These are phyloP conservation scores for Bedellia somnulentella DNA, from an alignment of 2,888 invertebrate species.

Conservation along the genomic window DNA sequence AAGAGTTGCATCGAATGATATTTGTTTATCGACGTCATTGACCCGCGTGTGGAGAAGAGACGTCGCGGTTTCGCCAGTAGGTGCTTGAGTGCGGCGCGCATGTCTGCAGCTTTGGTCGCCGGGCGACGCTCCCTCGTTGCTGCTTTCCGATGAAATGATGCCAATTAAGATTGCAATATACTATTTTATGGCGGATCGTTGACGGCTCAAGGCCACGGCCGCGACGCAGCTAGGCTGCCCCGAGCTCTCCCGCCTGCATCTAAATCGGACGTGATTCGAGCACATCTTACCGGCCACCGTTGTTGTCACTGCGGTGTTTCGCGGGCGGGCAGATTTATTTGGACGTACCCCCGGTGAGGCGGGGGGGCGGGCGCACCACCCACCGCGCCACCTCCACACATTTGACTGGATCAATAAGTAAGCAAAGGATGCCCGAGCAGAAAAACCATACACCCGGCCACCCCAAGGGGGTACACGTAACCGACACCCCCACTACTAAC, in stretches of 20 bases:
- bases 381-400: slow-evolving; percentile 61
- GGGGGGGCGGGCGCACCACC: slow-evolving; percentile 48
- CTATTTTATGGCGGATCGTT: slow-evolving; percentile 11
- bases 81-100: slow-evolving; percentile 40
- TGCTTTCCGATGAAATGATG: slow-evolving; percentile 37
- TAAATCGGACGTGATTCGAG: no score
- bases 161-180: slow-evolving; percentile 36
- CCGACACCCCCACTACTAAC: slow-evolving; percentile 58
- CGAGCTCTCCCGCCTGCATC: no score
- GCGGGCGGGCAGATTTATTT: slow-evolving; percentile 63
- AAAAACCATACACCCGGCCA: slow-evolving; percentile 63
- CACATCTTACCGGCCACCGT: slow-evolving; percentile 52
- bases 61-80: slow-evolving; percentile 36
- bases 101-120: slow-evolving; percentile 49
- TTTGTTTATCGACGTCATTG: slow-evolving; percentile 25
- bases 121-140: slow-evolving; percentile 17
- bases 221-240: background rate
- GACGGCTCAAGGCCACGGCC: background rate
- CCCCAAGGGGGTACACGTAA: slow-evolving; percentile 61
- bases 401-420: slow-evolving; percentile 65
- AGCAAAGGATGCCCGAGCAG: slow-evolving; percentile 65
- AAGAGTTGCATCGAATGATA: background rate
- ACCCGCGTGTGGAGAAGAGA: slow-evolving; percentile 34
- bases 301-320: slow-evolving; percentile 62
- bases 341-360: slow-evolving; percentile 56